phyloP scores from a whole-genome alignment of 2,797 vertebrate genomes.

The Hyperoplus lanceolatus region DNA sequence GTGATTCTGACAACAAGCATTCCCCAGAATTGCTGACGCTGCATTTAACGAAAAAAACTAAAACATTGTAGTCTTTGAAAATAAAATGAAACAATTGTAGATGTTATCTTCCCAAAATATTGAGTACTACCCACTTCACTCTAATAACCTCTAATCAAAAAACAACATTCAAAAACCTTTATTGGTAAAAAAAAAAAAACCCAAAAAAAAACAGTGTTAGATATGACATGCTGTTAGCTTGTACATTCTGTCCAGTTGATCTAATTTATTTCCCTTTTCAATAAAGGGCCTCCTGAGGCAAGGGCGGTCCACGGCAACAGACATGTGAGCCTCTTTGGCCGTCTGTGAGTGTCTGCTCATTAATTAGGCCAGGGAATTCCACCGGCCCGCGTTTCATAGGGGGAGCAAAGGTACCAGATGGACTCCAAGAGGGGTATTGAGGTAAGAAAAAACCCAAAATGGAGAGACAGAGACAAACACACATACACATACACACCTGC shows the following conservation, averaged over 20 bases:
- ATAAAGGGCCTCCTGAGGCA: constrained; percentile 82
- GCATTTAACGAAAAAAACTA: background rate
- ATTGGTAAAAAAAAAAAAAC: constrained; percentile 10
- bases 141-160: constrained; percentile 21
- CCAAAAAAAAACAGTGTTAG: constrained; percentile 26
- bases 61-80: background rate
- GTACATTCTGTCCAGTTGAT: constrained; percentile 82
- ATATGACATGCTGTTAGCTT: constrained; percentile 74
- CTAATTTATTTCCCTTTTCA: constrained; percentile 85
- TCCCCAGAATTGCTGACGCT: too few relatives aligned
- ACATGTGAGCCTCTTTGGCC: constrained; percentile 80
- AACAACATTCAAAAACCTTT: constrained; percentile 31
- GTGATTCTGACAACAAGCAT: too few relatives aligned
- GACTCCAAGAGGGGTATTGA: constrained; percentile 84
- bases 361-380: constrained; percentile 91
- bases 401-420: constrained; percentile 88
- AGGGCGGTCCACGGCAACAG: constrained; percentile 76
- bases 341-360: constrained; percentile 87
- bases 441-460: constrained; percentile 74
- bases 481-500: constrained; percentile 54
- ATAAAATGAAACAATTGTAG: background rate
- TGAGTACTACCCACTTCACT: constrained; percentile 4
- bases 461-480: constrained; percentile 57
- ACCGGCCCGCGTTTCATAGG: constrained; percentile 82
- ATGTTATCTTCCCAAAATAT: background rate